Evolutionary conservation across 2,113 vertebrate genomes (phyloP).

Genomic region (Macaca mulatta): DNA sequence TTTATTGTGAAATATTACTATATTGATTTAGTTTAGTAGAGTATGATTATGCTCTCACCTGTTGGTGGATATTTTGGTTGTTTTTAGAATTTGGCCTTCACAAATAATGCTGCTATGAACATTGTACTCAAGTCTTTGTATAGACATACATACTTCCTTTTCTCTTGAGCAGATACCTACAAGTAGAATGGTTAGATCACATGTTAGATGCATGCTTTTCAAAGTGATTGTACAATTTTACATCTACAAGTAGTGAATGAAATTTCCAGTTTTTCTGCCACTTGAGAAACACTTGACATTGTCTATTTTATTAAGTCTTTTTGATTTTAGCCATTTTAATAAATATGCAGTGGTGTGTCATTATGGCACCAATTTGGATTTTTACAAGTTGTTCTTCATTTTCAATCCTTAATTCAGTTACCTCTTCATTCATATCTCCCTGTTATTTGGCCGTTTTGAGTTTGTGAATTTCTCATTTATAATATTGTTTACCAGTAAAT

Average conservation of each 20-base stretch:
- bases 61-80: neutral
- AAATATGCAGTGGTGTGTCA: neutral
- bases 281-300: neutral
- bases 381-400: neutral
- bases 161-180: neutral
- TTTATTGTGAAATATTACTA: neutral
- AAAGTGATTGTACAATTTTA: slow-evolving; percentile 5
- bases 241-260: neutral
- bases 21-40: neutral
- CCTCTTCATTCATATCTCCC: neutral
- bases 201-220: neutral
- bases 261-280: neutral
- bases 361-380: neutral
- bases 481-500: neutral
- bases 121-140: neutral
- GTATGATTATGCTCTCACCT: neutral
- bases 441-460: neutral
- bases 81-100: neutral
- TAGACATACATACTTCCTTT: neutral
- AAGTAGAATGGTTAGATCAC: neutral
- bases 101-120: neutral
- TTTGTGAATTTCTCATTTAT: neutral
- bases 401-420: neutral
- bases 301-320: neutral
- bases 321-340: neutral